Conservation (phyloP, 2,888 invertebrate species). For the Ectemnius continuus region DNA sequence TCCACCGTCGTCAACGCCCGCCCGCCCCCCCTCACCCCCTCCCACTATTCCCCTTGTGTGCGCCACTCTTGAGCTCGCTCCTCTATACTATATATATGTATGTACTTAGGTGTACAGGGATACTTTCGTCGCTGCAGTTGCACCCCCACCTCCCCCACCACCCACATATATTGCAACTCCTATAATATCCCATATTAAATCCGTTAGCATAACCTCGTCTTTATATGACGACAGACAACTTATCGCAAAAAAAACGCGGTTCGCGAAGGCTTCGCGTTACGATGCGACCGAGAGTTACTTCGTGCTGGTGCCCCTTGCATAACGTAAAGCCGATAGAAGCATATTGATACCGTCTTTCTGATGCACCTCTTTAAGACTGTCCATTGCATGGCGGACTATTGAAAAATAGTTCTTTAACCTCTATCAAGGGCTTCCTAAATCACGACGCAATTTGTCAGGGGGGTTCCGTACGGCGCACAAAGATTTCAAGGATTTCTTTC, state of each 20-base stretch:
- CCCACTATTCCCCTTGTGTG: slow-evolving; percentile 2
- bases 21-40: not conserved
- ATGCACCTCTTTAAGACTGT: not conserved
- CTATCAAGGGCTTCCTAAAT: slow-evolving; percentile 5
- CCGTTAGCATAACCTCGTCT: slow-evolving; percentile 45
- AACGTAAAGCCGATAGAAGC: not conserved
- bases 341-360: not conserved
- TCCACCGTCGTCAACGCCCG: slow-evolving; percentile 10
- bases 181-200: slow-evolving; percentile 66
- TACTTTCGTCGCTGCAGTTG: not conserved
- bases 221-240: slow-evolving; percentile 1
- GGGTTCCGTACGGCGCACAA: slow-evolving; percentile 6
- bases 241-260: slow-evolving; percentile 1
- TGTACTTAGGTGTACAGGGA: not conserved
- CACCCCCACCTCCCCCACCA: slow-evolving; percentile 32
- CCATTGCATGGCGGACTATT: not conserved
- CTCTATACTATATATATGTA: no score
- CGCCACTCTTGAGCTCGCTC: slow-evolving; percentile 18
- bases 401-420: not conserved
- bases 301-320: not conserved
- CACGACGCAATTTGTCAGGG: slow-evolving; percentile 29
- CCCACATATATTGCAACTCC: slow-evolving; percentile 50
- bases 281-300: not conserved
- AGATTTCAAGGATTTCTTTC: slow-evolving; percentile 45
- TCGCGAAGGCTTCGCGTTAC: not conserved